Evolutionary conservation across 2,113 vertebrate genomes (phyloP), one percentile per base, ranked within the genome.

Genomic region (Pimephales promelas): DNA sequence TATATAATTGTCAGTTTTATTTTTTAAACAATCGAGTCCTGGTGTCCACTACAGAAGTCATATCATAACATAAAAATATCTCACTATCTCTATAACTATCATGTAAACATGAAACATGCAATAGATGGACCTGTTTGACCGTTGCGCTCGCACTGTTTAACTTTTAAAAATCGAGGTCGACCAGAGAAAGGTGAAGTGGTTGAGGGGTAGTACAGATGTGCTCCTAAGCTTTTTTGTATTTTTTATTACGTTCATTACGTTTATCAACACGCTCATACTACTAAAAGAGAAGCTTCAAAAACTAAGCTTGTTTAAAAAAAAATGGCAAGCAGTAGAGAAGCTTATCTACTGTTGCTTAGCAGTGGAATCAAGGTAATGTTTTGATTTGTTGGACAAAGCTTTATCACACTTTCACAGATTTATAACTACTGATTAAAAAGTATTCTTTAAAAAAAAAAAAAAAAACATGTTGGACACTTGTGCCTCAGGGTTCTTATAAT

Each of bases 401-500:
- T 45, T 22, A n/a, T 76, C 26, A 36, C 31, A 36, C 28, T 78
- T 61, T 83, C 72, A 36, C 4, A 20, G 31, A n/a, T 31, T 61
- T 64, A 52, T 5, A 49, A 34, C 28, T 40, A 31, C 72, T 70
- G n/a, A 26, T 73, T 26, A 34, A 54, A 62, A 31, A 62, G 45
- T 49, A 45, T 56, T 13, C 16, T 14, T 78, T 4, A 56, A 7
- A 16, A 62, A 28, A 64, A 45, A 57, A n/a, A 18, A 18, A 64
- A 16, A 34, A 45, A n/a, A n/a, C 64, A 62, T 82, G 54, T 88
- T 87, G 74, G 83, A 82, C 83, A 87, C 56, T 31, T 89, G 82
- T 73, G 85, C 91, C 88, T 89, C 57, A 86, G 91, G 89, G 85
- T 91, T 86, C 89, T 88, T 90, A 68, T 89, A 91, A 88, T 59